Percentiles rank a stretch among this genome's conserved stretches.
Conservation (phyloP, 35 echinoderm and acorn worm genomes). For the Heliocidaris tuberculata region DNA sequence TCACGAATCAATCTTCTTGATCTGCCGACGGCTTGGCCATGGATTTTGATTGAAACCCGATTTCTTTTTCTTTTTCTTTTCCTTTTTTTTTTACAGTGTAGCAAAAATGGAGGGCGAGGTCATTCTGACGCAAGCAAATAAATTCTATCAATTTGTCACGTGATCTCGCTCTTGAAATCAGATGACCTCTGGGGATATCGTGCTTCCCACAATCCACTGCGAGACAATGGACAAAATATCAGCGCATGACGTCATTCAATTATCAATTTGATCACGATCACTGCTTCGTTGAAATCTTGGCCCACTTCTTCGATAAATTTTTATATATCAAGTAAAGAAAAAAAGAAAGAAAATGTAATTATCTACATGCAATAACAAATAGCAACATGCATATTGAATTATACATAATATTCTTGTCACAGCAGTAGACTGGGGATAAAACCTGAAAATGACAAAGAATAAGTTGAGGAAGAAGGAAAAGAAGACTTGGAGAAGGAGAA, state of each 20-base stretch:
- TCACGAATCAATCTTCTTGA: no score
- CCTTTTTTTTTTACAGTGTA: background rate
- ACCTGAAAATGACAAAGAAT: no score
- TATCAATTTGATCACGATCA: background rate
- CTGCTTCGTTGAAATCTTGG: background rate
- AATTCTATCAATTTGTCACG: background rate
- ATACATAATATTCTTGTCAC: no score
- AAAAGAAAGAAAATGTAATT: background rate
- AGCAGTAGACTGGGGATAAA: no score
- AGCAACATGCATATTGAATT: no score
- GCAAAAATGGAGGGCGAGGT: background rate
- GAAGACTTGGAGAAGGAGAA: background rate
- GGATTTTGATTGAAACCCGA: background rate
- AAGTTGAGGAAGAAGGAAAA: background rate
- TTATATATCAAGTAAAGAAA: background rate
- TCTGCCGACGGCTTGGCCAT: background rate
- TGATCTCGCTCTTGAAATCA: background rate
- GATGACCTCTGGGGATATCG: background rate
- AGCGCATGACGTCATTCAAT: background rate
- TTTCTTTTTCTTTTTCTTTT: background rate
- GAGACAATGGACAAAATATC: constrained; percentile 4
- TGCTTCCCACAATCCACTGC: background rate
- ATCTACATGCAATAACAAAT: no score
- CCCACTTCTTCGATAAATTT: no score
- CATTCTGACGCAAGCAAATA: background rate